Evolutionary conservation across 1,140 invertebrate species (phyloP), one percentile per base, ranked within the genome.

Genomic region (Sminthurinus signatus): DNA sequence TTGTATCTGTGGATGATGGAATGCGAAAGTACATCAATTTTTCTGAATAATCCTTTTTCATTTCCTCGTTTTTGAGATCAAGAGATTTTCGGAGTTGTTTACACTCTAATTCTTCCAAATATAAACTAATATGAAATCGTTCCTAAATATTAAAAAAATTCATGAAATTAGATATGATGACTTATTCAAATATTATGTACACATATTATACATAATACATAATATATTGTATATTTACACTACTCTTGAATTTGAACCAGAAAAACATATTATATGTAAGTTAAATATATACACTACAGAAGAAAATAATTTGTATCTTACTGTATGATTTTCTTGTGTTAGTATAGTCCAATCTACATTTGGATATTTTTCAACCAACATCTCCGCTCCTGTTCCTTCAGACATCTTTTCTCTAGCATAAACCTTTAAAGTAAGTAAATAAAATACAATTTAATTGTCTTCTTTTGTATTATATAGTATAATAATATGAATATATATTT

Each of bases 91-190:
- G 83, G 57, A 80, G 76, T 21, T 87, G 75, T 27, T 81, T 81
- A 64, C 80, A 77, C 72, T 79, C 76, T 23, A 80, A 76, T 81
- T 93, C 89, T 76, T 94, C 90, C 36, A 93, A 76, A 74, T 86
- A 85, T 1, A 95, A 72, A 28, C 93, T 77, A 19, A 79, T 74
- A 60, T 86, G 82, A 75, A 93, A 91, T 72, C 80, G 76, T 12
- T 73, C 59, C 39, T 73, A 42, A 80, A 64, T 25, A 36, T 36
- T 8, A 36, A 36, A 8, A 5, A 36, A 36, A 36, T 36, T 8
- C 5, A 36, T 36, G 5, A 36, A 36, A 36, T 36, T 36, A 36
- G 32, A 15, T 15, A 36, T 36, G 32, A 36, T 36, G 15, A 15
- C 32, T 36, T 8, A 36, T 36, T 36, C 5, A 8, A 8, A 36